phyloP scores from a whole-genome alignment of 2,797 vertebrate genomes.

The Staurois parvus region DNA sequence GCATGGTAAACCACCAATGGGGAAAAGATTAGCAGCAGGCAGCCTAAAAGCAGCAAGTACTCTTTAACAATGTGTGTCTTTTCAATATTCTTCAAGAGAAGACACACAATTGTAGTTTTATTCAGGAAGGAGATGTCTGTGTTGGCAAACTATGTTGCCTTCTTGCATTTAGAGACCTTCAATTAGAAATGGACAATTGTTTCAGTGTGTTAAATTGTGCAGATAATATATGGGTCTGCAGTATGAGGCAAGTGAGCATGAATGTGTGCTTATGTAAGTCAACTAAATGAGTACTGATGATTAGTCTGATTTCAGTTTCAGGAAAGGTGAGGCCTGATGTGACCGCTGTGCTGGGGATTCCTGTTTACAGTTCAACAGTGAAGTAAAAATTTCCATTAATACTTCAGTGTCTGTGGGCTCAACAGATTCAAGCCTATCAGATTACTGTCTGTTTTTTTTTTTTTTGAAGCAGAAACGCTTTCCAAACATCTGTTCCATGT shows the following conservation, averaged over 20 bases:
- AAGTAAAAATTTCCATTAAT: constrained; percentile 59
- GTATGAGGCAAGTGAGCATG: neutral
- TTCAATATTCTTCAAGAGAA: too few relatives aligned
- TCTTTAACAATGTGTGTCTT: too few relatives aligned
- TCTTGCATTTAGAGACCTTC: neutral
- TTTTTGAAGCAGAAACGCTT: constrained; percentile 42
- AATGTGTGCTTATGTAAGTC: constrained; percentile 12
- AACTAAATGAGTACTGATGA: constrained; percentile 27
- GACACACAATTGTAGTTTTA: neutral
- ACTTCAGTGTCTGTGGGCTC: constrained; percentile 49
- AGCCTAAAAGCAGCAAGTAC: too few relatives aligned
- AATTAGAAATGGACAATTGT: neutral
- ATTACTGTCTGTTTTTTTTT: constrained; percentile 57
- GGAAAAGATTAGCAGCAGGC: too few relatives aligned
- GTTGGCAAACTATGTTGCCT: neutral
- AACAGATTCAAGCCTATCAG: constrained; percentile 55
- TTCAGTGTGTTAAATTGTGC: neutral
- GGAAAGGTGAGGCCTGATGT: constrained; percentile 52
- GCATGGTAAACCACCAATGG: too few relatives aligned
- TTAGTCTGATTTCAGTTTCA: constrained; percentile 37
- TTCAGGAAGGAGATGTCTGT: neutral
- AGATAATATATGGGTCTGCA: neutral
- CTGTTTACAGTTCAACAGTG: constrained; percentile 57
- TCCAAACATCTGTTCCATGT: constrained; percentile 62
- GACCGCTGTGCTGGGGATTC: constrained; percentile 56